These are phyloP conservation scores for Achatina immaculata DNA, from an alignment of 1,140 invertebrate species.

Conservation along the genomic window DNA sequence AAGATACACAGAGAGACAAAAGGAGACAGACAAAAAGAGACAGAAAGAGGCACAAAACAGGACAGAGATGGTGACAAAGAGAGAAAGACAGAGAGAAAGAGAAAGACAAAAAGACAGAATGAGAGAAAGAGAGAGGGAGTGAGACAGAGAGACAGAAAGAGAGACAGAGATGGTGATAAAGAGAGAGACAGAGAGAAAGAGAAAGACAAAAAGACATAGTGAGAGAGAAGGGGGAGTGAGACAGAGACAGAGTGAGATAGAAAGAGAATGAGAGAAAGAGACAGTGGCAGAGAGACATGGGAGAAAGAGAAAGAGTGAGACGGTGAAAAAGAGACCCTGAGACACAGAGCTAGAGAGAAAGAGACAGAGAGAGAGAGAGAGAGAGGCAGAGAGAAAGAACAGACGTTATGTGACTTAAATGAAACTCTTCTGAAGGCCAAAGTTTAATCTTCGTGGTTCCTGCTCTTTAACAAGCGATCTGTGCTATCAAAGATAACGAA, in stretches of 20 bases:
- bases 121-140: conserved; percentile 25
- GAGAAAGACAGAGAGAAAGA: neutral
- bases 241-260: neutral
- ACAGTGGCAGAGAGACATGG: neutral
- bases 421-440: too few species aligned
- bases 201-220: conserved; percentile 17
- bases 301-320: conserved; percentile 11
- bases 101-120: neutral
- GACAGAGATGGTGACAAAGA: neutral
- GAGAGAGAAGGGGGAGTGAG: conserved; percentile 18
- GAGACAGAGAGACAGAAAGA: conserved; percentile 34
- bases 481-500: too few species aligned
- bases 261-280: neutral
- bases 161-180: neutral
- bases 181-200: conserved; percentile 28
- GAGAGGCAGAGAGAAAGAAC: neutral
- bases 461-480: too few species aligned
- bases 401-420: too few species aligned
- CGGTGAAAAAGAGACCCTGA: neutral
- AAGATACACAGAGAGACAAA: neutral
- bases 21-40: neutral
- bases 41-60: neutral
- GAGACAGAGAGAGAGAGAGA: conserved; percentile 19
- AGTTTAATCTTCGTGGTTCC: too few species aligned
- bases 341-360: neutral